Conservation (phyloP, 2,113 vertebrate species). For the Sialia sialis region DNA sequence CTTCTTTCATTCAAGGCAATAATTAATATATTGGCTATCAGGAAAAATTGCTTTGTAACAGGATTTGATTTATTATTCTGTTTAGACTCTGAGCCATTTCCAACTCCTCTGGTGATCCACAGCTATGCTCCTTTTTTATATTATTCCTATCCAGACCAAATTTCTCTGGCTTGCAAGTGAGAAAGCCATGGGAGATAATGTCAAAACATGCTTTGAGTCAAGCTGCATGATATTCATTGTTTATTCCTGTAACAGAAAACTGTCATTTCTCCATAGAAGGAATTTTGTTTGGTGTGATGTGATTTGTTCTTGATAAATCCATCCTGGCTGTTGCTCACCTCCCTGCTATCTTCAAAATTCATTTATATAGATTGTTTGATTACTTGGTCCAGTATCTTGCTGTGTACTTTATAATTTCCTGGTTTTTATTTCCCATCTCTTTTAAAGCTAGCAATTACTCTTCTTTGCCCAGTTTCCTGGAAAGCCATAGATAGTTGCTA, state of each 20-base stretch:
- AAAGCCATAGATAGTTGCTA: background rate
- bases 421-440: background rate
- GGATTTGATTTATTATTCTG: background rate
- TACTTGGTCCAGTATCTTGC: background rate
- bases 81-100: background rate
- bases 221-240: background rate
- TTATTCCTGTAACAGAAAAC: background rate
- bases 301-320: background rate
- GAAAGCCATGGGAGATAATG: conserved; percentile 20
- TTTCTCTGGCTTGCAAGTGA: background rate
- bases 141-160: background rate
- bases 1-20: background rate
- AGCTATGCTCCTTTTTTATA: background rate
- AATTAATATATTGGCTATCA: background rate
- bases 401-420: background rate
- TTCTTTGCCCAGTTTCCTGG: background rate
- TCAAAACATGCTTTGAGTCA: conserved; percentile 12
- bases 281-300: background rate
- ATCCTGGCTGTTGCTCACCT: background rate
- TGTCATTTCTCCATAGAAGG: background rate
- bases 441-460: background rate
- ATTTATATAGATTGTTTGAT: background rate
- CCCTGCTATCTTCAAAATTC: background rate
- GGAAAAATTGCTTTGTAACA: background rate
- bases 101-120: background rate